phyloP scores from a whole-genome alignment of 2,888 invertebrate species.

The Drosophila affinis region DNA sequence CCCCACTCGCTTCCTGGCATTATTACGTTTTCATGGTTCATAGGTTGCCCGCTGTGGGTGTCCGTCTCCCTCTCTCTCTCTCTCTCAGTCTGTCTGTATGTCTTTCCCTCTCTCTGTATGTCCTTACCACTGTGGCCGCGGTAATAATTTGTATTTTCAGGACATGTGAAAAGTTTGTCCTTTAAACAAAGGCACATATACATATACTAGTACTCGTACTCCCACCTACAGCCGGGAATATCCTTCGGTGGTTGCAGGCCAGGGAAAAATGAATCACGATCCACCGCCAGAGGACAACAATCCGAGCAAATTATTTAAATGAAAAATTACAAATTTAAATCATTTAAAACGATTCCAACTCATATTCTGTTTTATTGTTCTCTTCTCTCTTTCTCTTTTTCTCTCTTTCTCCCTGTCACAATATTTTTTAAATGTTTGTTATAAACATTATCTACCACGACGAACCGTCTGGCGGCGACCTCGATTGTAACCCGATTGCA shows the following conservation, averaged over 20 bases:
- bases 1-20: slow-evolving; percentile 41
- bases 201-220: slow-evolving; percentile 21
- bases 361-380: slow-evolving; percentile 15
- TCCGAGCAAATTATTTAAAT: slow-evolving; percentile 66
- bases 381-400: not conserved
- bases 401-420: slow-evolving; percentile 20
- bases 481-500: slow-evolving; percentile 51
- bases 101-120: slow-evolving; percentile 19
- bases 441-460: slow-evolving; percentile 68
- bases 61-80: slow-evolving; percentile 34
- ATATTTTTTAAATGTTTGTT: slow-evolving; percentile 36
- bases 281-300: slow-evolving; percentile 7
- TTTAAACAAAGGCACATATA: slow-evolving; percentile 56
- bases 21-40: slow-evolving; percentile 74
- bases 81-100: slow-evolving; percentile 29
- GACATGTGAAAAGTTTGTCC: slow-evolving; percentile 72
- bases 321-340: slow-evolving; percentile 48
- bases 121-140: slow-evolving; percentile 22
- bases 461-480: slow-evolving; percentile 64
- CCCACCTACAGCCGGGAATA: not conserved
- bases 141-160: slow-evolving; percentile 48
- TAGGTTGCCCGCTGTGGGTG: slow-evolving; percentile 72
- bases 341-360: slow-evolving; percentile 44
- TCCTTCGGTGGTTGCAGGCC: slow-evolving; percentile 1
- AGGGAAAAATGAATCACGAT: slow-evolving; percentile 33